phyloP scores from a whole-genome alignment of 2,888 invertebrate genomes.

The Pyrrhia umbra region DNA sequence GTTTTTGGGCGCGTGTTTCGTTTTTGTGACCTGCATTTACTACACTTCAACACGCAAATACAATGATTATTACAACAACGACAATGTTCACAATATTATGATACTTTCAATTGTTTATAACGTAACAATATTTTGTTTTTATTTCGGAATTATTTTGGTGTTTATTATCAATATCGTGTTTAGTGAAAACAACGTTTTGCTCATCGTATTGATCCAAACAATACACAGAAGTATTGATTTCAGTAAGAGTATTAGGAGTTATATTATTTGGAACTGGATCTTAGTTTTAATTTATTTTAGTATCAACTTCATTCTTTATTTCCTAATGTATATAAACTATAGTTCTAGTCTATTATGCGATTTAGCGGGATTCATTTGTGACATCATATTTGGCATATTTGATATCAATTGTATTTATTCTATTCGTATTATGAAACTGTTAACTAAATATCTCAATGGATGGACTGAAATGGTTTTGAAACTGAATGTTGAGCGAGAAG shows the following conservation, averaged over 20 bases:
- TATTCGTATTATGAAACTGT: constrained; percentile 19
- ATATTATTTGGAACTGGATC: constrained; percentile 23
- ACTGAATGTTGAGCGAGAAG: background rate
- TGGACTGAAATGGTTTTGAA: constrained; percentile 5
- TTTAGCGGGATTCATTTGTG: background rate
- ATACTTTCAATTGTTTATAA: background rate
- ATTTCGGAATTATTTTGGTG: background rate
- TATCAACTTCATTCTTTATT: background rate
- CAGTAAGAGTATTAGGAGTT: background rate
- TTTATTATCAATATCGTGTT: constrained; percentile 1
- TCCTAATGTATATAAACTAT: background rate
- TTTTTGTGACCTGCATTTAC: background rate
- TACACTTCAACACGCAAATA: background rate
- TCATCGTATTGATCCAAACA: constrained; percentile 18
- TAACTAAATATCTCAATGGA: constrained; percentile 17
- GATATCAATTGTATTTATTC: constrained; percentile 20
- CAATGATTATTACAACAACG: background rate
- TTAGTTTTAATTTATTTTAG: background rate
- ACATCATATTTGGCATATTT: background rate
- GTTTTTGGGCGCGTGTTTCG: background rate
- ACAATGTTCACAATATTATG: background rate
- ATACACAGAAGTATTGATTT: background rate
- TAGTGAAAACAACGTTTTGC: constrained; percentile 3
- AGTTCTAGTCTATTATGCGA: background rate
- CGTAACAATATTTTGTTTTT: background rate